Evolutionary conservation across 2,888 invertebrate genomes (phyloP), one percentile per base, ranked within the genome.

Genomic region (Aricia artaxerxes): DNA sequence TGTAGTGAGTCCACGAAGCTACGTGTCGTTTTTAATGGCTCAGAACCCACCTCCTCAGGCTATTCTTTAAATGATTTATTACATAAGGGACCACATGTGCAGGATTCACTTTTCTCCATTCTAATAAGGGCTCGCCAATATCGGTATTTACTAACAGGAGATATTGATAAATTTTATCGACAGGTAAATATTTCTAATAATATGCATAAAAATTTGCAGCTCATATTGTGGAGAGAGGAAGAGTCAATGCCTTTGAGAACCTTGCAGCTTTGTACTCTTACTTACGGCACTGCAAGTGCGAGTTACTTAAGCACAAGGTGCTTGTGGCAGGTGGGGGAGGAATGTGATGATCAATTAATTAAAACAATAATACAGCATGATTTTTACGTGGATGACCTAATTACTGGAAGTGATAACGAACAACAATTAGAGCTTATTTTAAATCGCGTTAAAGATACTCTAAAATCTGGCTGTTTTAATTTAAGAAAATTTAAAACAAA

Each of bases 281-380:
- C 86, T 1, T 89, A 89, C 75, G 87, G 88, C 0, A 85, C 84
- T 1, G 82, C 84, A 7, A 83, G 82, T 79, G 81, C 83, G 0
- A 83, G 83, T 35, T 85, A 78, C 44, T 61, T 84, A 13, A 83
- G 82, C 11, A 85, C 84, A 0, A 79, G 83, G 0, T 85, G 85
- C 78, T 35, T 86, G 0, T 82, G 81, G 83, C 85, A 86, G 57
- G 6, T 85, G 2, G 84, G 84, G 0, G 82, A 84, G 35, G 85
- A 85, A 31, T 79, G 80, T 40, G 77, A 79, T 11, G 84, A 85
- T 57, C 35, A 78, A 0, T 4, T 78, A 0, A 85, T 84, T 7
- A 83, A 84, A 79, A 79, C 44, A 7, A 83, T 85, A 0, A 84
- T 85, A 4, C 82, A 85, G 81, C 80, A 81, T 1, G 85, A 85